These are phyloP conservation scores for Glyphotaelius pellucidus DNA, from an alignment of 2,888 invertebrate species.

Conservation along the genomic window DNA sequence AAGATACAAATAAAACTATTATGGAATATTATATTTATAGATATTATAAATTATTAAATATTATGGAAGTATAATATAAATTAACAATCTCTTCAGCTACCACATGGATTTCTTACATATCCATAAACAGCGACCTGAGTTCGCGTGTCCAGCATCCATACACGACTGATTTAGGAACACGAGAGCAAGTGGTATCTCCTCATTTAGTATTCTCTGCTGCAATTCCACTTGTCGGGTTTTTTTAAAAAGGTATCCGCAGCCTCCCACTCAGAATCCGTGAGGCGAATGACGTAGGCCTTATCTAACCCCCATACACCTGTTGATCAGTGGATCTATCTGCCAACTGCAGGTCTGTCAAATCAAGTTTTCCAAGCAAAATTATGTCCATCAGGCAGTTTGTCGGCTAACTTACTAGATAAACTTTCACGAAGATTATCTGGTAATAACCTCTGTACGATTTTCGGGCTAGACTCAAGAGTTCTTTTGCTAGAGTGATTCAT, in stretches of 20 bases:
- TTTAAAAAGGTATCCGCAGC: background rate
- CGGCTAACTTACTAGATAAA: background rate
- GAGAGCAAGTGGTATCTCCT: background rate
- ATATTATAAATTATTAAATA: background rate
- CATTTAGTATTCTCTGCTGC: background rate
- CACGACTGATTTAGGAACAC: background rate
- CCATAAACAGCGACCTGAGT: background rate
- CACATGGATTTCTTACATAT: background rate
- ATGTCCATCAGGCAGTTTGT: background rate
- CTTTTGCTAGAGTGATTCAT: no score
- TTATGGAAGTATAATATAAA: background rate
- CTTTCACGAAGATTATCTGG: background rate
- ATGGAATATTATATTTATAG: no score
- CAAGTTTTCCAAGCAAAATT: background rate
- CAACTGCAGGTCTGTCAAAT: background rate
- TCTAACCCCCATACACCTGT: background rate
- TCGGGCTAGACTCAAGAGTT: no score
- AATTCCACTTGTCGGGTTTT: slow-evolving; percentile 2
- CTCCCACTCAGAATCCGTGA: background rate
- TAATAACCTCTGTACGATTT: no score
- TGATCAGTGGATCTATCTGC: background rate
- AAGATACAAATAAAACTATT: no score
- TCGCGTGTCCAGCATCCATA: background rate
- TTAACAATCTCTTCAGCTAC: background rate
- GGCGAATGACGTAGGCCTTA: background rate